Conservation (phyloP, 2,888 invertebrate genomes). For the Tenodera sinensis region DNA sequence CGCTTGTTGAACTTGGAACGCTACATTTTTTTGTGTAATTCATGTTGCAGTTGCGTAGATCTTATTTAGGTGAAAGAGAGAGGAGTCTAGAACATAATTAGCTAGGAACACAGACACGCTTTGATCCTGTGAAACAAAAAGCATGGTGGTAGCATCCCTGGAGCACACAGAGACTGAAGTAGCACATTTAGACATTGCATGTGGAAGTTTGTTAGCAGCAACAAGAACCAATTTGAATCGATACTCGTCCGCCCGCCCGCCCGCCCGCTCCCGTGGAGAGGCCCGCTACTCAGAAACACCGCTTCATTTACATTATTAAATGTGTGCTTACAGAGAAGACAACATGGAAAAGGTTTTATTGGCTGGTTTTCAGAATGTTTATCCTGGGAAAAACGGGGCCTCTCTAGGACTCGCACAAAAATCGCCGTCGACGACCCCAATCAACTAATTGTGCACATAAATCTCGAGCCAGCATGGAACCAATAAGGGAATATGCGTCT, state of each 20-base stretch:
- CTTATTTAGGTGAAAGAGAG: too few species aligned
- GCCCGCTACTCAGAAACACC: not conserved
- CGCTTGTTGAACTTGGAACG: too few species aligned
- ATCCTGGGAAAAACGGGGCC: not conserved
- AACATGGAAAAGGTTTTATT: not conserved
- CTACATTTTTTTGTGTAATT: too few species aligned
- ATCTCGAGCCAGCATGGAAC: constrained; percentile 9
- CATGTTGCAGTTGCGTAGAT: too few species aligned
- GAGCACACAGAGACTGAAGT: not conserved
- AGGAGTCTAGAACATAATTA: too few species aligned
- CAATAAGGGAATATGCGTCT: not conserved
- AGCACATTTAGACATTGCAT: not conserved
- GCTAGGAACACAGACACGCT: not conserved
- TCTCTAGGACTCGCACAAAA: not conserved
- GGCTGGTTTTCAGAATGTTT: not conserved
- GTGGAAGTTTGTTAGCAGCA: not conserved
- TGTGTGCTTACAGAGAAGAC: not conserved
- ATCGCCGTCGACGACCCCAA: constrained; percentile 16
- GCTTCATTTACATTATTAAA: not conserved
- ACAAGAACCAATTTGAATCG: not conserved
- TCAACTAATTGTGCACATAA: constrained; percentile 30
- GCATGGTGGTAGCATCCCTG: not conserved
- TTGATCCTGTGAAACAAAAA: not conserved
- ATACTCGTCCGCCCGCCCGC: not conserved
- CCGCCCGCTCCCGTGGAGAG: not conserved